Conservation (phyloP, 2,113 vertebrate genomes). For the Gambusia affinis region DNA sequence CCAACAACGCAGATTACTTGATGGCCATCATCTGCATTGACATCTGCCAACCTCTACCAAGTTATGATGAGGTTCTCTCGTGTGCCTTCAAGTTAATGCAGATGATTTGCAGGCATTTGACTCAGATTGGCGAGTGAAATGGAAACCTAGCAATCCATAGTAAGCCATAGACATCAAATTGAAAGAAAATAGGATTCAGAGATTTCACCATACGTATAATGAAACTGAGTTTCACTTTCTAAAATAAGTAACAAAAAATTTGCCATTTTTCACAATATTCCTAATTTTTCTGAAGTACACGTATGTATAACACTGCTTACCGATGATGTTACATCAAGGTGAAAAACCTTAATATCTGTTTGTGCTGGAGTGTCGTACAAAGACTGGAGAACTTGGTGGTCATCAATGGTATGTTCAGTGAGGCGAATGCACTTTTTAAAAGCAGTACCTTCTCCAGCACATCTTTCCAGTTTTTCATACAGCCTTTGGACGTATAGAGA, state of each 20-base stretch:
- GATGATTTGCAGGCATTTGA: too few species aligned
- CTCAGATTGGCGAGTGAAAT: too few species aligned
- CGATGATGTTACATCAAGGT: constrained; percentile 92
- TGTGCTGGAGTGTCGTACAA: constrained; percentile 72
- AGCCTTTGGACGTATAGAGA: constrained; percentile 90
- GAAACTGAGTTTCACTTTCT: background rate
- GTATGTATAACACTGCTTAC: constrained; percentile 71
- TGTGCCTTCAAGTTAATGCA: too few species aligned
- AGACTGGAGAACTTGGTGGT: constrained; percentile 84
- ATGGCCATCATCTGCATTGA: too few species aligned
- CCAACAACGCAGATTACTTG: too few species aligned
- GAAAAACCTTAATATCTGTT: constrained; percentile 82
- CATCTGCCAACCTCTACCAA: too few species aligned
- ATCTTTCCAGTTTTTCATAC: constrained; percentile 79
- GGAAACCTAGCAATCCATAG: too few species aligned
- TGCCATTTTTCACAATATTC: background rate
- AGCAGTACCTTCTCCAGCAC: constrained; percentile 20
- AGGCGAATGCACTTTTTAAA: constrained; percentile 85
- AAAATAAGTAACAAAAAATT: background rate
- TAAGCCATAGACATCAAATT: background rate
- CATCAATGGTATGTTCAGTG: constrained; percentile 85
- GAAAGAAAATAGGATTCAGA: background rate
- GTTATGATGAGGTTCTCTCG: too few species aligned
- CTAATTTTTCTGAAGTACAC: background rate
- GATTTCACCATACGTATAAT: background rate